These are phyloP conservation scores for Anadara kagoshimensis DNA, from an alignment of 1,140 invertebrate species.

Conservation along the genomic window DNA sequence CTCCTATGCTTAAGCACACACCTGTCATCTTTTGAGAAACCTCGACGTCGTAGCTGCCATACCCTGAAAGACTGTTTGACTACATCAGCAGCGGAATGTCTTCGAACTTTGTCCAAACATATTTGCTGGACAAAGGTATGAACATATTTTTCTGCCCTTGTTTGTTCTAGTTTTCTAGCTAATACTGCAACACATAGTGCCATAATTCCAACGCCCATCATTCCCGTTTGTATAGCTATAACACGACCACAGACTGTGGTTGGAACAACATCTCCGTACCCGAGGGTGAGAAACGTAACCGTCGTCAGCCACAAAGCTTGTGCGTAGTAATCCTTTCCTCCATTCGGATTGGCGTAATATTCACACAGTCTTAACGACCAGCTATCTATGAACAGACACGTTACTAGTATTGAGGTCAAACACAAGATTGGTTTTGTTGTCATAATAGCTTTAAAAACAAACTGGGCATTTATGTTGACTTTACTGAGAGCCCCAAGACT, in stretches of 20 bases:
- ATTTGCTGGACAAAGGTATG: constrained; percentile 66
- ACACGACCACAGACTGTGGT: constrained; percentile 68
- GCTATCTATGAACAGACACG: constrained; percentile 61
- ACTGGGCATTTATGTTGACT: constrained; percentile 68
- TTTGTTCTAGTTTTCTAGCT: constrained; percentile 70
- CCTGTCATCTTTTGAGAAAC: constrained; percentile 33
- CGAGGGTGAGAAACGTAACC: constrained; percentile 71
- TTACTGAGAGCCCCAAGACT: constrained; percentile 69
- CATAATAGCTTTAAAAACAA: constrained; percentile 72
- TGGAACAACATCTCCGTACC: constrained; percentile 71
- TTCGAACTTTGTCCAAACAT: constrained; percentile 58
- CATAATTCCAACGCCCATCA: constrained; percentile 71
- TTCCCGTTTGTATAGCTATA: constrained; percentile 66
- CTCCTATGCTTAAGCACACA: constrained; percentile 50
- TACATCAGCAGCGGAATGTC: constrained; percentile 60
- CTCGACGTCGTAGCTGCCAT: constrained; percentile 47
- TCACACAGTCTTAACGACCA: constrained; percentile 68
- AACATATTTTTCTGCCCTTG: constrained; percentile 68
- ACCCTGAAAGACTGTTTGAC: constrained; percentile 62
- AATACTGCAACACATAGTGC: constrained; percentile 71
- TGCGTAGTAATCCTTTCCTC: constrained; percentile 34
- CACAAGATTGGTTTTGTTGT: constrained; percentile 64
- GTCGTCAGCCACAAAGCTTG: constrained; percentile 70
- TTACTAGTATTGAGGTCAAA: constrained; percentile 60
- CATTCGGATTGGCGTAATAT: constrained; percentile 35